phyloP scores from a whole-genome alignment of 2,888 invertebrate species.

The Orthosia cruda region DNA sequence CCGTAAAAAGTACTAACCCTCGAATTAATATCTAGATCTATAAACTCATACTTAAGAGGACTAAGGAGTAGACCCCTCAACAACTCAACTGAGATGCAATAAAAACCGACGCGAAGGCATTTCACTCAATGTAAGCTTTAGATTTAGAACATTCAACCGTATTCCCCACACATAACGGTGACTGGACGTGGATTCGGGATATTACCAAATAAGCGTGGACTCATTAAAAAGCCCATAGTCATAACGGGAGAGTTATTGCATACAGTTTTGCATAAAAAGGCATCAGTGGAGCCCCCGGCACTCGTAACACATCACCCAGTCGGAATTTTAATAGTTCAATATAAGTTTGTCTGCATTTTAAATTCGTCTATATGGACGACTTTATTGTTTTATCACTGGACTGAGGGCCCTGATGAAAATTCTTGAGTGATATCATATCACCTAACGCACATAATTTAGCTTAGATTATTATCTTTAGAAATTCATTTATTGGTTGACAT shows the following conservation, averaged over 20 bases:
- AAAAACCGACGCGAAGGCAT: conserved; percentile 68
- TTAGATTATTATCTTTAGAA: conserved; percentile 3
- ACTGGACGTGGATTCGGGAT: conserved; percentile 40
- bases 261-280: conserved; percentile 87
- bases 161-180: conserved; percentile 43
- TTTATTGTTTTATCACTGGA: conserved; percentile 71
- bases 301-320: conserved; percentile 51
- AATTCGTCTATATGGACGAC: conserved; percentile 63
- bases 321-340: conserved; percentile 86
- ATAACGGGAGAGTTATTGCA: conserved; percentile 82
- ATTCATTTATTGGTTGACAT: conserved; percentile 17
- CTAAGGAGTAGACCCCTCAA: conserved; percentile 53
- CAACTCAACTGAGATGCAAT: conserved; percentile 63
- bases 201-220: conserved; percentile 72
- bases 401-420: conserved; percentile 3
- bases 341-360: conserved; percentile 70
- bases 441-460: conserved; percentile 2
- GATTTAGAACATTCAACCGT: conserved; percentile 57
- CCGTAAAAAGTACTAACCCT: conserved; percentile 53
- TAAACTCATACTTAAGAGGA: conserved; percentile 56
- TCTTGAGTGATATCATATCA: conserved; percentile 32
- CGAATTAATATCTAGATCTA: conserved; percentile 63
- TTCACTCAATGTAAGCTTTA: conserved; percentile 37
- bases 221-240: conserved; percentile 81
- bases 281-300: conserved; percentile 41